Base-by-base conservation (phyloP, 1,140 invertebrate species). In the Philopotamus ludificatus region DNA sequence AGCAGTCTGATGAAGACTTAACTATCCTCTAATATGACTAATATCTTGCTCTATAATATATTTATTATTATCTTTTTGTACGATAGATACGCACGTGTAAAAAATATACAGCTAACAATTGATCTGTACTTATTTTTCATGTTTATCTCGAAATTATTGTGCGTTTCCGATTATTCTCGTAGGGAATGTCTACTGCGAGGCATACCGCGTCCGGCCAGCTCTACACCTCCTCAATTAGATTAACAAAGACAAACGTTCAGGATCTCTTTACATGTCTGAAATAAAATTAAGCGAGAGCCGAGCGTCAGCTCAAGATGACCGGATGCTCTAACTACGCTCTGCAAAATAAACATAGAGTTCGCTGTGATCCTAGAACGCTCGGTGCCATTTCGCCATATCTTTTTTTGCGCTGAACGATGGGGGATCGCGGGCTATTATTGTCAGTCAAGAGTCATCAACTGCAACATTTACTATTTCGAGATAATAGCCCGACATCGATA, bases 241-340 rank as follows among this genome's bases (percentile, higher is more conserved):
- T 20, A 47, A 47, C 44, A 47, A 47, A 47, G 44, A 47, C 44
- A 47, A 47, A 47, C 44, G 44, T 12, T 20, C 10, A 20, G 18
- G 44, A 20, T 47, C 44, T 47, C 44, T 47, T 47, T 47, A 47
- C 28, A 34, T 34, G 12, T 34, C 4, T 4, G 4, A 47, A 47
- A 20, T 20, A 47, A 47, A 47, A 47, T 47, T 47, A 47, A 47
- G 18, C 44, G 12, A 34, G 28, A 4, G n/a, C 7, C 1, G 22
- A 34, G 10, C 53, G 53, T 57, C 53, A 57, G 15, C 23, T 57
- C 34, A 9, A 23, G 23, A 39, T 25, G 53, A 57, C 53, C 53
- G 53, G 53, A 57, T 57, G 53, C 34, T 57, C 53, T 57, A 57
- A 57, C 53, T 39, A 57, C 53, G 12, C 12, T 57, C 15, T 15